Evolutionary conservation across 2,113 vertebrate genomes (phyloP), one percentile per base, ranked within the genome.

Genomic region (Picathartes gymnocephalus): DNA sequence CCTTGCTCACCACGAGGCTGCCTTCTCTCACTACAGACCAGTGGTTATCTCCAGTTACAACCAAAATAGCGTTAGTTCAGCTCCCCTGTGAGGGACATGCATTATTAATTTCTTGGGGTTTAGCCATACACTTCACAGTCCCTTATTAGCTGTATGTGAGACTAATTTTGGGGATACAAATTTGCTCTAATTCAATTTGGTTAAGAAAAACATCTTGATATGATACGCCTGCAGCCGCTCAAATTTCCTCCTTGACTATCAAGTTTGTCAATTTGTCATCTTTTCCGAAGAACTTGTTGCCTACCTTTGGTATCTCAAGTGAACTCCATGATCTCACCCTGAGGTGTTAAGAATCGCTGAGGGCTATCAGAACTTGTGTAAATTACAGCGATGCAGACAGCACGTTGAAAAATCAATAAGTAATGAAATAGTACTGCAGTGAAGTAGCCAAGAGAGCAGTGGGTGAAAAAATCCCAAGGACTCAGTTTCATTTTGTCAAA

Each of bases 351-450:
- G 97, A 97, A 98, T 97, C 44, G 94, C 97, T 98, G 96, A 98
- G 97, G 97, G 98, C 98, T 97, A 96, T 96, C 96, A 98, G 97
- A 97, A 98, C 97, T 97, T 97, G 98, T 97, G 98, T 98, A 98
- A 98, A 98, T 98, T 98, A 98, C 97, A 98, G 95, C 95, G 96
- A 98, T 97, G 98, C 97, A 97, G 97, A 96, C 96, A 97, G 97
- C 93, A 96, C 62, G 91, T 95, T 95, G 97, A 94, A 98, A 98
- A 98, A 98, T 98, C 98, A 98, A 98, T 98, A 98, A 97, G 97
- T 98, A 98, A 98, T 98, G 98, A 98, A 98, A 98, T 97, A 98
- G 97, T 98, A 98, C 96, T 96, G 97, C 90, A 97, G 95, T 96
- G 94, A 97, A 98, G 98, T 97, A 98, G 97, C 97, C 97, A 98